Percentiles rank a stretch among this genome's conserved stretches.
These are phyloP conservation scores for Choristoneura rosaceana DNA, from an alignment of 2,888 invertebrate species.

Conservation along the genomic window DNA sequence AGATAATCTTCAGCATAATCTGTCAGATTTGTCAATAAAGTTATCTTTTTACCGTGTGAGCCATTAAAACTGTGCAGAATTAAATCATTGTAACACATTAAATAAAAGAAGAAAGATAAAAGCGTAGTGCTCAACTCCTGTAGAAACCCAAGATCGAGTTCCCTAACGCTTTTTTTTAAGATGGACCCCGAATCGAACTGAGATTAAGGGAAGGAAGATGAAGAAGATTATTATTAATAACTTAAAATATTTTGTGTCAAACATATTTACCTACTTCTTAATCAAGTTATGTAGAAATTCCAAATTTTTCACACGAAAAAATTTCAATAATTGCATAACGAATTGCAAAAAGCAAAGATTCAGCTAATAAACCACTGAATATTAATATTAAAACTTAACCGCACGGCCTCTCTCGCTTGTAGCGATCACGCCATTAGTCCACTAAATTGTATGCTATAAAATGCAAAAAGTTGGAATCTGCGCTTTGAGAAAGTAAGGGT, in stretches of 20 bases:
- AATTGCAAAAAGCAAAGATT: slow-evolving; percentile 51
- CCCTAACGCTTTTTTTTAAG: no score
- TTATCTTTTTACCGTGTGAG: neutral
- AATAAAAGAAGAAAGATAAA: no score
- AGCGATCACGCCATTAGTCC: slow-evolving; percentile 67
- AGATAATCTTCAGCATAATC: slow-evolving; percentile 11
- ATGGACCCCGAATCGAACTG: no score
- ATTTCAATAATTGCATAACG: slow-evolving; percentile 41
- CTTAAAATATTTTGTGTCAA: neutral
- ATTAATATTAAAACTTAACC: slow-evolving; percentile 61
- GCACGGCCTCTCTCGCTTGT: slow-evolving; percentile 58
- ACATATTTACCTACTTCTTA: no score
- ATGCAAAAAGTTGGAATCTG: slow-evolving; percentile 67
- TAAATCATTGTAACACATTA: neutral
- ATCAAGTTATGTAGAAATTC: neutral
- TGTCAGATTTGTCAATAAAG: slow-evolving; percentile 15
- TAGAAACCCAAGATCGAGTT: no score
- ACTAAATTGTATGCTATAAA: slow-evolving; percentile 73
- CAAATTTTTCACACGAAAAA: neutral
- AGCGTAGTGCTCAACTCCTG: no score
- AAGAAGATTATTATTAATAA: no score
- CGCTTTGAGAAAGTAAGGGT: slow-evolving; percentile 49
- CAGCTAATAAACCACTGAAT: slow-evolving; percentile 55
- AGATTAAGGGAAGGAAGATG: no score
- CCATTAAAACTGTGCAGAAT: no score